Conservation (phyloP, 2,113 vertebrate genomes). For the Rafetus swinhoei region DNA sequence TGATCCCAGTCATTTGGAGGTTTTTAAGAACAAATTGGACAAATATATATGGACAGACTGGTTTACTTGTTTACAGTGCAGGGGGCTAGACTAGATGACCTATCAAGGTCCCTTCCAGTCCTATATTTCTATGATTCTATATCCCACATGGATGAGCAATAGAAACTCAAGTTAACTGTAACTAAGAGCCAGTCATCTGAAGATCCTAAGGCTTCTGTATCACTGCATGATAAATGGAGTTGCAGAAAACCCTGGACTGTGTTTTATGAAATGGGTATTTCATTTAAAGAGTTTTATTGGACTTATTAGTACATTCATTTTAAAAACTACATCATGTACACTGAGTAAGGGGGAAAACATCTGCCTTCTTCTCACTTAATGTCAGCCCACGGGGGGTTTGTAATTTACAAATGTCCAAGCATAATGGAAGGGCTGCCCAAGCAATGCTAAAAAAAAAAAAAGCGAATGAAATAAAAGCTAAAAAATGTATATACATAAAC, state of each 20-base stretch:
- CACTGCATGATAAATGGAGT: neutral
- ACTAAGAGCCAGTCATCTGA: neutral
- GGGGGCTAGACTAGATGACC: neutral
- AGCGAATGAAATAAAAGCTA: slow-evolving; percentile 76
- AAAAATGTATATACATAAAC: slow-evolving; percentile 80
- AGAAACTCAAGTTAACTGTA: neutral
- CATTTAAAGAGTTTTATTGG: neutral
- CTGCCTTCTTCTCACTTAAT: slow-evolving; percentile 70
- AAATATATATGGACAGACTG: neutral
- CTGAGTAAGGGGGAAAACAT: slow-evolving; percentile 59
- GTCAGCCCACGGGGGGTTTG: slow-evolving; percentile 70
- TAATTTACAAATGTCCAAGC: slow-evolving; percentile 75
- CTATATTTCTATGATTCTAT: neutral
- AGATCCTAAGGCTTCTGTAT: neutral
- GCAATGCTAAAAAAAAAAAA: slow-evolving; percentile 63
- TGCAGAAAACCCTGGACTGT: neutral
- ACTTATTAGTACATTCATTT: slow-evolving; percentile 41
- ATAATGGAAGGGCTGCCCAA: slow-evolving; percentile 66
- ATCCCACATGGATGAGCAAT: neutral
- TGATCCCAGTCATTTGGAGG: neutral
- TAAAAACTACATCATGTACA: slow-evolving; percentile 46
- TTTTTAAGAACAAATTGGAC: neutral
- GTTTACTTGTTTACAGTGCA: neutral
- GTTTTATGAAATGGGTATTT: neutral
- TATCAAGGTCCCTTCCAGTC: neutral